These are phyloP conservation scores for Rhea pennata DNA, from an alignment of 2,113 vertebrate species.

Conservation along the genomic window DNA sequence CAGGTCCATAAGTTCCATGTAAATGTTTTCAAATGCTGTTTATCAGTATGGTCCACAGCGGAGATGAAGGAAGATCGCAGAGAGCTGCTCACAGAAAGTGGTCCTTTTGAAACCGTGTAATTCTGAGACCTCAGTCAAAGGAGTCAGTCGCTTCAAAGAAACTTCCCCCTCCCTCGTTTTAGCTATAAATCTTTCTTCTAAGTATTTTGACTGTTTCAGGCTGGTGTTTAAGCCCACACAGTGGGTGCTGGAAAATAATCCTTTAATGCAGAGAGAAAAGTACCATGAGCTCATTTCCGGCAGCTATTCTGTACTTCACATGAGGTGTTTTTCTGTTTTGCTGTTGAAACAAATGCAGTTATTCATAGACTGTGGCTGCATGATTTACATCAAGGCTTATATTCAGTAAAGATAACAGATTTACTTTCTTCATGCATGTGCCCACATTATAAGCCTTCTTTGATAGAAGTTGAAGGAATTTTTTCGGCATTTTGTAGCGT, in stretches of 20 bases:
- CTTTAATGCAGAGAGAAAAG: constrained; percentile 58
- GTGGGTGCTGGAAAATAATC: constrained; percentile 62
- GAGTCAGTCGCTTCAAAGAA: constrained; percentile 67
- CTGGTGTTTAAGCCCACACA: constrained; percentile 70
- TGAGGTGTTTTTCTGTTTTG: constrained; percentile 21
- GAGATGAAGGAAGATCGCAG: constrained; percentile 34
- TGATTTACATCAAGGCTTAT: constrained; percentile 59
- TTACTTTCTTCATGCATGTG: constrained; percentile 30
- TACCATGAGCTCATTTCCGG: constrained; percentile 61
- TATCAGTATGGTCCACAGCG: background rate
- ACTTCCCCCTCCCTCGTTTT: background rate
- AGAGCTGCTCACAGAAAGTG: constrained; percentile 29
- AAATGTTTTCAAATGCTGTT: constrained; percentile 27
- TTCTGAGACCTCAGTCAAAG: constrained; percentile 48
- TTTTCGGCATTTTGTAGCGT: background rate
- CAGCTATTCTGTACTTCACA: constrained; percentile 44
- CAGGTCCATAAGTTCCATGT: background rate
- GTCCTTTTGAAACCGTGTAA: constrained; percentile 52
- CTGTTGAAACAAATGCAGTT: constrained; percentile 45
- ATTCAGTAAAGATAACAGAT: constrained; percentile 56
- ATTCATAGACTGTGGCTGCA: constrained; percentile 31
- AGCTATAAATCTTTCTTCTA: constrained; percentile 61
- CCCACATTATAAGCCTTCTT: constrained; percentile 23
- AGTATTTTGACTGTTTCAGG: constrained; percentile 61
- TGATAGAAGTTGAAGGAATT: constrained; percentile 12